Percentiles rank a stretch among this genome's conserved stretches.
Conservation (phyloP, 2,797 vertebrate species). For the Sardinella longiceps region DNA sequence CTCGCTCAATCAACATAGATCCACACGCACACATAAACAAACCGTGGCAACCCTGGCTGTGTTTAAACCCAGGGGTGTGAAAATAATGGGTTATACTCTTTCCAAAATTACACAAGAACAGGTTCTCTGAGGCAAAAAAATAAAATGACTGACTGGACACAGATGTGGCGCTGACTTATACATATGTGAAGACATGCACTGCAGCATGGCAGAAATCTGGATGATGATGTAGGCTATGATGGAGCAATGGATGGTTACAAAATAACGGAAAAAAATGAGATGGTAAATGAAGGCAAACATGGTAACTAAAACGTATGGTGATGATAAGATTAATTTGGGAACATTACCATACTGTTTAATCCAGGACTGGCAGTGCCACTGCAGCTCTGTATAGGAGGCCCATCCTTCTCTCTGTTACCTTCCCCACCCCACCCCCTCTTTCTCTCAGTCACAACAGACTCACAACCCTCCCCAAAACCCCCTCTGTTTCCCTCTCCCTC, state of each 20-base stretch:
- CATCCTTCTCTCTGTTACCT: constrained; percentile 71
- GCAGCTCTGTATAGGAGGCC: constrained; percentile 75
- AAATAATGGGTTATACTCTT: neutral
- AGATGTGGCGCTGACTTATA: constrained; percentile 45
- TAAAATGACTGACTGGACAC: constrained; percentile 47
- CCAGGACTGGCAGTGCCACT: constrained; percentile 75
- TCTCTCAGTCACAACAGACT: constrained; percentile 59
- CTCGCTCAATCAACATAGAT: constrained; percentile 9
- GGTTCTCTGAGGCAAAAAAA: neutral
- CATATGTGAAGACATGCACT: constrained; percentile 43
- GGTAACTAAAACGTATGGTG: constrained; percentile 64
- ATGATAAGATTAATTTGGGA: constrained; percentile 69
- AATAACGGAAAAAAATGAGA: neutral
- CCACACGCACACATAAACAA: constrained; percentile 19
- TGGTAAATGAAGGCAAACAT: neutral
- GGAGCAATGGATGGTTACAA: constrained; percentile 37
- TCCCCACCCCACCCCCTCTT: constrained; percentile 52
- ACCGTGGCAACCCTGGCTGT: neutral
- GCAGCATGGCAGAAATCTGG: constrained; percentile 49
- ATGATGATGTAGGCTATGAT: constrained; percentile 52
- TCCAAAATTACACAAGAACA: neutral
- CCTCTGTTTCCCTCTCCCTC: constrained; percentile 59
- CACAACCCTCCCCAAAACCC: constrained; percentile 53
- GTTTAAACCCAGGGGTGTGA: constrained; percentile 33
- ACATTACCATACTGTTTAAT: constrained; percentile 86